Evolutionary conservation across 2,113 vertebrate genomes (phyloP), one percentile per base, ranked within the genome.

Genomic region (Aix galericulata): DNA sequence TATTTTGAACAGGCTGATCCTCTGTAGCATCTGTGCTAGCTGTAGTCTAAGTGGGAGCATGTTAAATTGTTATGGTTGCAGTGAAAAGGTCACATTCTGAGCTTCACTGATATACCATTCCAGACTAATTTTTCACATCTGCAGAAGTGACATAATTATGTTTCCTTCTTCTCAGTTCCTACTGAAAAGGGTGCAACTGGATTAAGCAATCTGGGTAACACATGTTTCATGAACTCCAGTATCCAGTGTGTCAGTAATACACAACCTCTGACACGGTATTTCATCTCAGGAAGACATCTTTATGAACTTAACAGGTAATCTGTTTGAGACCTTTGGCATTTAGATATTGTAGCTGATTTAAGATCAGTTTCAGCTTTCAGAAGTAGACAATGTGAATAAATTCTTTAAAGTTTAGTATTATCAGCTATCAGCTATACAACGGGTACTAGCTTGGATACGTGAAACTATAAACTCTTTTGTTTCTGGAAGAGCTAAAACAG

Each of bases 191-290:
- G 99, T 77, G 99, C 99, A 53, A 99, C 99, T 12, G 99, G 99
- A 63, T 98, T 99, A 91, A 99, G 99, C 98, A 99, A 99, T 94
- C 98, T 99, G 83, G 99, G 99, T 50, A 99, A 99, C 96, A 99
- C 99, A 4, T 99, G 99, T 94, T 99, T 99, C 96, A 99, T 99
- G 99, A 99, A 99, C 97, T 99, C 99, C 73, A 99, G 99, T 80
- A 99, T 99, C 97, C 99, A 99, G 96, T 99, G 99, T 92, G 99
- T 99, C 95, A 99, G 99, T 97, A 99, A 99, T 95, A 99, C 99
- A 6, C 99, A 99, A 88, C 99, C 99, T 63, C 98, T 99, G 67
- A 99, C 99, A 1, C 98, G 98, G 55, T 99, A 99, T 96, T 99
- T 99, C 97, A 99, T 99, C 98, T 99, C 99, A 97, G 99, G 99